Base-by-base conservation (phyloP, 2,888 invertebrate genomes). In the Drosophila greeni region DNA sequence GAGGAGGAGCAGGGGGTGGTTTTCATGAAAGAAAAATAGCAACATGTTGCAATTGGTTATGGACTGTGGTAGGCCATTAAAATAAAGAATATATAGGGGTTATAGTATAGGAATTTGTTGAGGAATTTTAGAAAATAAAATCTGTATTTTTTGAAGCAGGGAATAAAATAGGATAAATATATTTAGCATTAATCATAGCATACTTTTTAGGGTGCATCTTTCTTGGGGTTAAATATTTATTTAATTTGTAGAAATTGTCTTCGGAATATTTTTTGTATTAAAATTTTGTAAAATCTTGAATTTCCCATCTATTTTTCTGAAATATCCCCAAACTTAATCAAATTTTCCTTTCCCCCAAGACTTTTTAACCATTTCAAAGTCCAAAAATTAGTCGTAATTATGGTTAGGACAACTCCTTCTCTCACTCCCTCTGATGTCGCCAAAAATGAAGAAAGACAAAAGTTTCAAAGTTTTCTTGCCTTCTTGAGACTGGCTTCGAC, bases 401-500 rank as follows among this genome's bases (percentile, higher is more conserved):
- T 55, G 62, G 67, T 60, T 43, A 64, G 18, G 37, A 61, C 43
- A 61, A 43, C 42, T 24, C 31, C n/a, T 20, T 52, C 47, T 23
- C 20, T 2, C 29, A 29, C 2, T 16, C 39, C 12, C 20, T 3
- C 26, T 23, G 16, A 12, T 24, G 29, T 23, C 33, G 24, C 33
- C 14, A 23, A 18, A 36, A 66, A 66, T n/a, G n/a, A 61, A 36
- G 16, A 62, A 66, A 24, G 66, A 43, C 55, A 43, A 60, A 60
- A 60, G 59, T 62, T 60, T 37, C 20, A 18, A 66, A 62, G 67
- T 62, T 62, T 66, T 53, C 61, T n/a, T 66, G 61, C 34, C 52
- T 23, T 61, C n/a, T 11, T 7, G 11, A 23, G 40, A 52, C 18
- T 23, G 14, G 18, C 14, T 36, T 8, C 26, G 18, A 56, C 23